Conservation (phyloP, 2,888 invertebrate species). For the Falcaria lacertinaria region DNA sequence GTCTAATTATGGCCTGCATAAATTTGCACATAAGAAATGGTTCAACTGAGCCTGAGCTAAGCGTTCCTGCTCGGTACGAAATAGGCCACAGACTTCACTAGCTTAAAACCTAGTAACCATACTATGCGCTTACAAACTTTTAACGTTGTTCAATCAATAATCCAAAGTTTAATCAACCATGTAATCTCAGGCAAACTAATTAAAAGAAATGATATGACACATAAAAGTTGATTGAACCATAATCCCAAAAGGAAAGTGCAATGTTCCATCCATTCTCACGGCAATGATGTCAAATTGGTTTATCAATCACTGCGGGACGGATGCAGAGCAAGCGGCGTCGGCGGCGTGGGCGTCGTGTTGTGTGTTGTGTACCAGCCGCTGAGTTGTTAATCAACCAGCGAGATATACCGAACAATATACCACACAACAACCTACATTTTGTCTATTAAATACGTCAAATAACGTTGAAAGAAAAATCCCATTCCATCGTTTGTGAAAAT, state of each 20-base stretch:
- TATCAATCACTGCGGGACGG: slow-evolving; percentile 72
- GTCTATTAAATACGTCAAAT: neutral
- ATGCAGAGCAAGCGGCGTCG: slow-evolving; percentile 55
- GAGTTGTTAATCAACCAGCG: slow-evolving; percentile 48
- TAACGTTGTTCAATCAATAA: too few species aligned
- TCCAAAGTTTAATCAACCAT: too few species aligned
- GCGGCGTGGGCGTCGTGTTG: slow-evolving; percentile 50
- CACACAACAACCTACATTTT: slow-evolving; percentile 13
- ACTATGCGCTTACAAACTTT: too few species aligned
- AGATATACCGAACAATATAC: slow-evolving; percentile 41
- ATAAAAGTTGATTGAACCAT: neutral
- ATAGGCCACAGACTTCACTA: too few species aligned
- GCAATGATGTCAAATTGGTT: slow-evolving; percentile 69
- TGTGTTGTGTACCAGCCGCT: slow-evolving; percentile 50
- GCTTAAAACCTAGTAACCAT: too few species aligned
- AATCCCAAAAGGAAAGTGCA: slow-evolving; percentile 7
- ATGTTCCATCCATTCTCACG: slow-evolving; percentile 59
- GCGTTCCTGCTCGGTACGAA: too few species aligned
- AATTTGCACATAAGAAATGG: neutral
- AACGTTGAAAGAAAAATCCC: neutral
- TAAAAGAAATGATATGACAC: too few species aligned
- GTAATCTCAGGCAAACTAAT: too few species aligned
- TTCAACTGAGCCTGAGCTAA: neutral
- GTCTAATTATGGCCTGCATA: neutral
- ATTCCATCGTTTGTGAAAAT: neutral